Evolutionary conservation across 2,113 vertebrate genomes (phyloP).

Genomic region (Oreochromis aureus): DNA sequence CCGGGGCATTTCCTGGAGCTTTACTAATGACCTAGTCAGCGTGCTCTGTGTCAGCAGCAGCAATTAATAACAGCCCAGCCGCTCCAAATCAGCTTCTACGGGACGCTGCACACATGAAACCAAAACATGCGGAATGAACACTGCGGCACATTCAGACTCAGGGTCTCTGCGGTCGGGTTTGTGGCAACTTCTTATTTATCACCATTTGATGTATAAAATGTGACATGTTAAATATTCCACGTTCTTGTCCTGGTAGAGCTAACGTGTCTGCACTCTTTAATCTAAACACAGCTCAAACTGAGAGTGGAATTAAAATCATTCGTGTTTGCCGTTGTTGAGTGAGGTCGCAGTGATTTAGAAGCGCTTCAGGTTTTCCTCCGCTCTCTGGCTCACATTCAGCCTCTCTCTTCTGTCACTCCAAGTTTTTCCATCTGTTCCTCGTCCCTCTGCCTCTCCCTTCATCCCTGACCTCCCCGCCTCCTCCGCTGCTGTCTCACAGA

Average conservation of each 20-base stretch:
- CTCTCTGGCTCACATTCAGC: not conserved
- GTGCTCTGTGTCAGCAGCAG: not conserved
- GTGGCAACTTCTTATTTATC: not conserved
- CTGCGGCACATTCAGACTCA: not conserved
- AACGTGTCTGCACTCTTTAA: not conserved
- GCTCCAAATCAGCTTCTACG: not conserved
- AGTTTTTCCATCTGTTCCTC: not conserved
- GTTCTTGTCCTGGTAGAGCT: not conserved
- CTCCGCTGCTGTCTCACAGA: not conserved
- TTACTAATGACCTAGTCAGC: not conserved
- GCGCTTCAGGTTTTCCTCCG: fast-evolving
- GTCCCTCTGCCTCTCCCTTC: not conserved
- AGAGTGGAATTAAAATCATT: not conserved
- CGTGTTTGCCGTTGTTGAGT: not conserved
- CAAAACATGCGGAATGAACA: not conserved
- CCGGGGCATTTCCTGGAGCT: not conserved
- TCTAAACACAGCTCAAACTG: not conserved
- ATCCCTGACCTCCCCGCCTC: not conserved
- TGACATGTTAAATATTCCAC: not conserved
- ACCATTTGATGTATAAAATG: fast-evolving
- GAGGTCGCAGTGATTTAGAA: not conserved
- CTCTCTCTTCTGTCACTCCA: not conserved
- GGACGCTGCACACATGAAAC: not conserved
- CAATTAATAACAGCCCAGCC: not conserved
- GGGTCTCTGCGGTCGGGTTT: not conserved